These are phyloP conservation scores for Sericinus montela DNA, from an alignment of 2,888 invertebrate species.

Conservation along the genomic window DNA sequence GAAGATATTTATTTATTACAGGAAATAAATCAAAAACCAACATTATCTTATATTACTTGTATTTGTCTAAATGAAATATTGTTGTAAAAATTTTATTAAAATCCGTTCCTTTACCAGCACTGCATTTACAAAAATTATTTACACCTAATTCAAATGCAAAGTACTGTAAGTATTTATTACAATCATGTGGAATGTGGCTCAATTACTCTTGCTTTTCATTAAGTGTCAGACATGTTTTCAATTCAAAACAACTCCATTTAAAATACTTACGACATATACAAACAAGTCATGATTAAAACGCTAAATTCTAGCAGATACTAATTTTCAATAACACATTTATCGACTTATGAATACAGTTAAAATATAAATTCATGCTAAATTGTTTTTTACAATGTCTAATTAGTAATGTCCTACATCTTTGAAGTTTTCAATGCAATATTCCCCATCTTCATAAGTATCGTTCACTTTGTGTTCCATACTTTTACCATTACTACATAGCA, in stretches of 20 bases:
- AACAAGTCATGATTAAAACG: slow-evolving; percentile 39
- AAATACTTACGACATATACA: slow-evolving; percentile 18
- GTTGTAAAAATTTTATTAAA: slow-evolving; percentile 65
- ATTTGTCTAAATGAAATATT: slow-evolving; percentile 22
- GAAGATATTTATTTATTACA: too few relatives aligned
- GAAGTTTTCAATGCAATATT: slow-evolving; percentile 34
- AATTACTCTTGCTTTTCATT: background rate
- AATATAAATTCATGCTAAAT: slow-evolving; percentile 55
- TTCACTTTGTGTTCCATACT: too few relatives aligned
- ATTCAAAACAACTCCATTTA: background rate
- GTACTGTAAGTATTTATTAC: slow-evolving; percentile 40
- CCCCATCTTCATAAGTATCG: slow-evolving; percentile 34
- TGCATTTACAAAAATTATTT: slow-evolving; percentile 59
- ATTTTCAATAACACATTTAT: slow-evolving; percentile 34
- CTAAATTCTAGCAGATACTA: slow-evolving; percentile 57
- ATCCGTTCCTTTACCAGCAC: slow-evolving; percentile 47
- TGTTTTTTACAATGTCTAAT: slow-evolving; percentile 47
- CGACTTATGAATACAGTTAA: slow-evolving; percentile 45
- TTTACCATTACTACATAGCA: too few relatives aligned
- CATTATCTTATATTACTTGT: slow-evolving; percentile 10
- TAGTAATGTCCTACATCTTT: slow-evolving; percentile 39
- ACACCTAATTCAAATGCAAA: slow-evolving; percentile 62
- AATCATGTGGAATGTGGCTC: slow-evolving; percentile 37
- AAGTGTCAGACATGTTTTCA: background rate
- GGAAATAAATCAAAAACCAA: slow-evolving; percentile 1